A percentile compares a stretch with the other conserved stretches of the same genome.
Evolutionary conservation across 2,797 vertebrate species (phyloP).

Genomic region (Myotis findleyi): DNA sequence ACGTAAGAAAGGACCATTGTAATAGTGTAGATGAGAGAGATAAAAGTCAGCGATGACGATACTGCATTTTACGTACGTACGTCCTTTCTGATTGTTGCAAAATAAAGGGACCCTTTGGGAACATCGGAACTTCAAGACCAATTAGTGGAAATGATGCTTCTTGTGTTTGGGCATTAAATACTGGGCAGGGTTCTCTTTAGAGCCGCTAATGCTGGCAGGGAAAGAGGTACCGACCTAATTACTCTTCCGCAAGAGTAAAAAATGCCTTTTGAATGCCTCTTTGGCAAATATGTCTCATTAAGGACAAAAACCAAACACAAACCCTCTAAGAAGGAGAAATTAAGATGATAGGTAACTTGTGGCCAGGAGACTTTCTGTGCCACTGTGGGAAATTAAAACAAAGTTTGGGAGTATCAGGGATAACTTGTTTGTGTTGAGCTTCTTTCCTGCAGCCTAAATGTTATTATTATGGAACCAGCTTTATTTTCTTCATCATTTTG

Average conservation of each 20-base stretch:
- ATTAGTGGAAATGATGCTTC: constrained; percentile 89
- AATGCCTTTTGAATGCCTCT: constrained; percentile 88
- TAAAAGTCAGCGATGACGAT: constrained; percentile 84
- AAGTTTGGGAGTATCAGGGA: constrained; percentile 70
- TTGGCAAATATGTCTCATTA: constrained; percentile 91
- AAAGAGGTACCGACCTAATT: constrained; percentile 90
- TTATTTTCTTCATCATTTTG: constrained; percentile 47
- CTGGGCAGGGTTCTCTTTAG: constrained; percentile 87
- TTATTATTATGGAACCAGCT: constrained; percentile 50
- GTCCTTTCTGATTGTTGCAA: constrained; percentile 83
- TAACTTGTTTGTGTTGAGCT: constrained; percentile 75
- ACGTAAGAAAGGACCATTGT: constrained; percentile 72
- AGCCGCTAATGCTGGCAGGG: constrained; percentile 87
- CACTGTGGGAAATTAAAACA: constrained; percentile 86
- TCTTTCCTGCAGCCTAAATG: constrained; percentile 75
- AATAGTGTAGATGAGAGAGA: constrained; percentile 75
- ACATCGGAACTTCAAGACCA: constrained; percentile 88
- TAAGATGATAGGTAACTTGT: constrained; percentile 89
- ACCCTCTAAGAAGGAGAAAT: constrained; percentile 87
- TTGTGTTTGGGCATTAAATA: constrained; percentile 89
- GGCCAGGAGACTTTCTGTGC: constrained; percentile 85
- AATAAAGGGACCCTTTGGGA: constrained; percentile 89
- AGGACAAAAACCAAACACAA: constrained; percentile 86
- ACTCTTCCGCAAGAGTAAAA: constrained; percentile 88
- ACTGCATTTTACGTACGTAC: constrained; percentile 84